Conservation (phyloP, 2,797 vertebrate genomes). For the Mormyrus proboscirostris region DNA sequence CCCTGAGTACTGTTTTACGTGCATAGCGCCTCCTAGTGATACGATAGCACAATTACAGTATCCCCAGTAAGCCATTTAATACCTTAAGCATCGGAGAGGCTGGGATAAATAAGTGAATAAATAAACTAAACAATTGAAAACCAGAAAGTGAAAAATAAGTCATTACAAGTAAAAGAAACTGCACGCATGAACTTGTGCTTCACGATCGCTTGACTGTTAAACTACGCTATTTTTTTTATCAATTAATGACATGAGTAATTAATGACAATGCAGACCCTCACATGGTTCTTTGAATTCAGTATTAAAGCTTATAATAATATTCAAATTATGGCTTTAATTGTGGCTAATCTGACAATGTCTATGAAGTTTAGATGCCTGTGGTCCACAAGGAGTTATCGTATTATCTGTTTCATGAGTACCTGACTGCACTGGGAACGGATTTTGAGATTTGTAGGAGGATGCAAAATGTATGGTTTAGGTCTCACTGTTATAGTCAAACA, state of each 20-base stretch:
- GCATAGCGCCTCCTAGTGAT: slow-evolving; percentile 13
- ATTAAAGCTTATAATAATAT: background rate
- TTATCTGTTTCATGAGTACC: background rate
- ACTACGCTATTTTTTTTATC: background rate
- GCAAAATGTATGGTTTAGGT: background rate
- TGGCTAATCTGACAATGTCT: background rate
- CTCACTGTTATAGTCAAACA: background rate
- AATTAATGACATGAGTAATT: background rate
- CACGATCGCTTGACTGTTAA: background rate
- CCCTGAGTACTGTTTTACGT: background rate
- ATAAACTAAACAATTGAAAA: background rate
- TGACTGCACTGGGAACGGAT: background rate
- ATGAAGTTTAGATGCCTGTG: background rate
- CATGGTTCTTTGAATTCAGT: background rate
- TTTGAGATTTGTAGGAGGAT: background rate
- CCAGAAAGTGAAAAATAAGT: background rate
- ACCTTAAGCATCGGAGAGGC: background rate
- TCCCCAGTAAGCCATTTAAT: background rate
- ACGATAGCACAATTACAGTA: background rate
- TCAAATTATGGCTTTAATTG: background rate
- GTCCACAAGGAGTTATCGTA: background rate
- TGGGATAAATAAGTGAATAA: background rate
- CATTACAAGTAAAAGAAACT: background rate
- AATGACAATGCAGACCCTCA: background rate
- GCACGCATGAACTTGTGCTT: background rate